Percentiles rank a stretch among this genome's conserved stretches.
Conservation (phyloP, 2,888 invertebrate genomes). For the Hyposoter didymator region DNA sequence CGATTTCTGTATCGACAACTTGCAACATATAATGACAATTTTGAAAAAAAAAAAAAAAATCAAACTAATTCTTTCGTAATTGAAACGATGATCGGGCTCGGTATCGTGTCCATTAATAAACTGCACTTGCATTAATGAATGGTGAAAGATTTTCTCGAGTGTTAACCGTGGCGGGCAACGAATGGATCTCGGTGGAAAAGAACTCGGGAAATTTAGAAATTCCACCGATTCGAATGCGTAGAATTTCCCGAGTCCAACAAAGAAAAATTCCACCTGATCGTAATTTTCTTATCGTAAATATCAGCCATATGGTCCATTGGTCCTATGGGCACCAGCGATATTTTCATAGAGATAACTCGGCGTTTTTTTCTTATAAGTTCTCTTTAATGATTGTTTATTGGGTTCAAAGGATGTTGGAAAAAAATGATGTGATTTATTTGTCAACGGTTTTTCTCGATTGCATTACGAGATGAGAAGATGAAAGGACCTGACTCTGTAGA, state of each 20-base stretch:
- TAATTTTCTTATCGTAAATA: neutral
- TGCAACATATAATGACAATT: neutral
- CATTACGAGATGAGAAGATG: conserved; percentile 9
- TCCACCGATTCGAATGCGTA: neutral
- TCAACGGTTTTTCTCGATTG: conserved; percentile 24
- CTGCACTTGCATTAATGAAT: neutral
- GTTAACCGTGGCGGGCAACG: neutral
- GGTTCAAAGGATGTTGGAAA: neutral
- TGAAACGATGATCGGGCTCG: neutral
- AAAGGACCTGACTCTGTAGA: neutral
- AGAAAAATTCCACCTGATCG: conserved; percentile 11
- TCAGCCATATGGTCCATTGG: neutral
- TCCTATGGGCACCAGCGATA: neutral
- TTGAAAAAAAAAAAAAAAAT: neutral
- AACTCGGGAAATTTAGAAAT: neutral
- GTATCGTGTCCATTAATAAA: neutral
- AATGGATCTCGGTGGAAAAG: neutral
- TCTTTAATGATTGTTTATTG: neutral
- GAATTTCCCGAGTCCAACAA: neutral
- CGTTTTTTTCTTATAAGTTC: neutral
- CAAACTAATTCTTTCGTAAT: neutral
- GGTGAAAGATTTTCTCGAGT: neutral
- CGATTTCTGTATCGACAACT: neutral
- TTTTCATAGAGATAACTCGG: neutral
- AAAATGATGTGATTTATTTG: conserved; percentile 20